Base-by-base conservation (phyloP, 2,888 invertebrate species). In the Lutraria lutraria region DNA sequence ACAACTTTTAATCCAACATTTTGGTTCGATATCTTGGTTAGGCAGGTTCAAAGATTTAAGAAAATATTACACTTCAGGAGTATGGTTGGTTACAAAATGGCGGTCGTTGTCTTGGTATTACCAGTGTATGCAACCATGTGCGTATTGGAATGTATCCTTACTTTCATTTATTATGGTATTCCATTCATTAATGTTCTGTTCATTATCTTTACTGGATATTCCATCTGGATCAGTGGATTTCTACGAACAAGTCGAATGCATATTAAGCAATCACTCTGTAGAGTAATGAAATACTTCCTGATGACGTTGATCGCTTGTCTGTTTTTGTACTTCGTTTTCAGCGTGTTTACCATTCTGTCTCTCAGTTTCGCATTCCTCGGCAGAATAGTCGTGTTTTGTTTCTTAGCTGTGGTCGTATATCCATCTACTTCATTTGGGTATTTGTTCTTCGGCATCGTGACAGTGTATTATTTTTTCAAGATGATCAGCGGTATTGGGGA, bases 361-460 rank as follows among this genome's bases (percentile, higher is more conserved):
- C 68, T 52, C 0, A 89, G 88, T 63, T 91, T 91, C 56, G 31
- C 88, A 31, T 89, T 89, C 21, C 12, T 91, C 12, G 60, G 85
- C 8, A 63, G 89, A 31, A 43, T 91, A 12, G 15, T 91, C 31
- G 84, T 89, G 2, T 89, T 87, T 63, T 53, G 87, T 34, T 89
- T 89, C n/a, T 21, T 89, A 34, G 76, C 91, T 0, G 84, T 91
- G 0, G 81, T 91, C 16, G 43, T 91, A 3, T 91, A 86, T 19
- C 91, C 91, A 0, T 63, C 89, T 2, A 52, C 56, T 21, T 76
- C 91, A 10, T 91, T 91, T 52, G 91, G 91, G 1, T 91, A 89
- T 52, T 72, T 91, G 60, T 91, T 91, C 31, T 91, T 91, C 53
- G 85, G 63, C 19, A 63, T 87, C 1, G 85, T 63, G 19, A 53